Base-by-base conservation (phyloP, 2,113 vertebrate genomes). In the Indicator indicator region DNA sequence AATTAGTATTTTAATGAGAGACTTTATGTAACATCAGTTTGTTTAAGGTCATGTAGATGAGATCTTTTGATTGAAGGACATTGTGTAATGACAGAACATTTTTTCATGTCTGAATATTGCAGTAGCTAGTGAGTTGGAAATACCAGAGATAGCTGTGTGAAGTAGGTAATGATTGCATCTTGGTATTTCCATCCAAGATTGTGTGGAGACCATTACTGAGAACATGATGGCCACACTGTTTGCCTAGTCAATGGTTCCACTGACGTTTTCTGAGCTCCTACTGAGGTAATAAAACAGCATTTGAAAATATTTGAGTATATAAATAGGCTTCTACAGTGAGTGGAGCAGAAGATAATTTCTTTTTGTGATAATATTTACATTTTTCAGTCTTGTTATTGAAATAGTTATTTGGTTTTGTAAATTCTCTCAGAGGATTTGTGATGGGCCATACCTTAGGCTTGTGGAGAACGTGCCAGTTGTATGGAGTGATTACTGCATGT, bases 51-150 rank as follows among this genome's bases (percentile, higher is more conserved):
- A 77, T 21, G 32, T 77, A 83, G 84, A 79, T 7, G 1, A 96
- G 46, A 63, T 89, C 42, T 80, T 90, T 85, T 83, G 74, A 54
- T 87, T 92, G 91, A 93, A 89, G 44, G 82, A 83, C 75, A 56
- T 92, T 85, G 64, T 91, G 78, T 94, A 95, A 95, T 85, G 89
- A 79, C 59, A 95, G 63, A 94, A 91, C 85, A 91, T 95, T 86
- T 96, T 94, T 91, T 94, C 60, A 20, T 71, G 64, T 83, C 93
- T 96, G 93, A 86, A 88, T 94, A 65, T 65, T 88, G 85, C 85
- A 88, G 88, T 93, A 89, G 88, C 79, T 88, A 44, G 65, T 90
- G 88, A 88, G 69, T 77, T 94, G 83, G 79, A 94, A 96, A 93
- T 96, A 91, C 93, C 83, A 75, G 0, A 2, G 94, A 95, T 94